Evolutionary conservation across 2,888 invertebrate species (phyloP).

Genomic region (Bibio marci): DNA sequence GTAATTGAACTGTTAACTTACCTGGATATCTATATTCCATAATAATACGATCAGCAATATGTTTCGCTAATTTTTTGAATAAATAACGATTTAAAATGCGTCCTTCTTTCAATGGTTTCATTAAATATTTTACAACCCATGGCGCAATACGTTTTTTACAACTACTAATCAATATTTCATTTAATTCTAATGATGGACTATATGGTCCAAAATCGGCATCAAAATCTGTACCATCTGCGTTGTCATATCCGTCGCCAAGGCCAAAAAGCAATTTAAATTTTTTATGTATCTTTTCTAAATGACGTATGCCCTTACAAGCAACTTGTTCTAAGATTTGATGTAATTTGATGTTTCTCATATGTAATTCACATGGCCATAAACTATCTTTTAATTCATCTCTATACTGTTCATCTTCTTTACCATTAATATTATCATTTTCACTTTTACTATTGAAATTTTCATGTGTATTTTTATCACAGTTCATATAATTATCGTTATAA

Average conservation of each 20-base stretch:
- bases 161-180: constrained; percentile 20
- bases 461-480: neutral
- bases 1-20: constrained; percentile 6
- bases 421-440: neutral
- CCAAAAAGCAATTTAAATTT: constrained; percentile 21
- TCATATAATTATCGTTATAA: neutral
- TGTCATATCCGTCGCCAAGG: constrained; percentile 16
- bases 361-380: constrained; percentile 24
- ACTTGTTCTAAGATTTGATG: constrained; percentile 16
- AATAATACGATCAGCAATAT: constrained; percentile 18
- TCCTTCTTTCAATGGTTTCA: constrained; percentile 22
- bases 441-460: too few relatives aligned
- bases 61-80: constrained; percentile 23
- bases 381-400: constrained; percentile 16
- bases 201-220: constrained; percentile 22
- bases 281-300: constrained; percentile 16
- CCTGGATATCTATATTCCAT: constrained; percentile 21
- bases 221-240: neutral
- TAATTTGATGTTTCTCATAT: constrained; percentile 17
- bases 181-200: constrained; percentile 23
- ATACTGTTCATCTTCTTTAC: neutral
- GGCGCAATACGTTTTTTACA: constrained; percentile 24
- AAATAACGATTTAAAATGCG: constrained; percentile 22
- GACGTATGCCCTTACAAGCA: constrained; percentile 21
- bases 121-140: constrained; percentile 23